Conservation (phyloP, 2,797 vertebrate species). For the Poeciliopsis gracilis region DNA sequence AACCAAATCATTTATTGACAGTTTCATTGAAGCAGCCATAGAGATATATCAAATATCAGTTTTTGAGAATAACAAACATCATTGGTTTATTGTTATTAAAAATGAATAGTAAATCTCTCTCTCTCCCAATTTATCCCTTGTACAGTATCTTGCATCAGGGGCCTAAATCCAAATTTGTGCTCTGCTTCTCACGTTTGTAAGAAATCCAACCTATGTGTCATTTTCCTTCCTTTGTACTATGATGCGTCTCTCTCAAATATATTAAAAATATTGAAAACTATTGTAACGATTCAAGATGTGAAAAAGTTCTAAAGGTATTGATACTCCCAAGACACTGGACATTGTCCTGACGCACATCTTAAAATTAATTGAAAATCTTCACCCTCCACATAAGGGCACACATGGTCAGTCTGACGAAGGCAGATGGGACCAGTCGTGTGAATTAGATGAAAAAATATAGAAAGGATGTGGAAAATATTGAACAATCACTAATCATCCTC, state of each 20-base stretch:
- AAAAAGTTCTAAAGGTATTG: not conserved
- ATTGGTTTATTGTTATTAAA: not conserved
- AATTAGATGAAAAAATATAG: constrained; percentile 23
- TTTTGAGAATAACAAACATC: not conserved
- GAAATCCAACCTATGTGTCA: not conserved
- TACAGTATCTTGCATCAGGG: not conserved
- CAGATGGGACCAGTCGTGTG: constrained; percentile 10
- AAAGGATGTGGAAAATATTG: constrained; percentile 27
- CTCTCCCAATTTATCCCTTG: not conserved
- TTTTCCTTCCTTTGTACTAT: not conserved
- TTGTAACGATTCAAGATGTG: not conserved
- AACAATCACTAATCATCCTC: constrained; percentile 45
- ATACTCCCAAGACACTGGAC: not conserved
- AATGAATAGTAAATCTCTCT: not conserved
- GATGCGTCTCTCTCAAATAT: not conserved
- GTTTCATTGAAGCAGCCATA: not conserved
- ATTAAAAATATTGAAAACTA: not conserved
- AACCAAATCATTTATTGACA: not conserved
- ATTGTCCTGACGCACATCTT: not conserved
- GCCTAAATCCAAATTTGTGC: not conserved
- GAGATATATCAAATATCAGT: not conserved
- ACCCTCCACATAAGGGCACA: constrained; percentile 4
- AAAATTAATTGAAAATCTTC: constrained; percentile 15
- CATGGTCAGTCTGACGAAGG: constrained; percentile 10
- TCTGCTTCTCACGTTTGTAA: not conserved